Percentiles rank a stretch among this genome's conserved stretches.
phyloP scores from a whole-genome alignment of 2,888 invertebrate species.

The Callosobruchus maculatus region DNA sequence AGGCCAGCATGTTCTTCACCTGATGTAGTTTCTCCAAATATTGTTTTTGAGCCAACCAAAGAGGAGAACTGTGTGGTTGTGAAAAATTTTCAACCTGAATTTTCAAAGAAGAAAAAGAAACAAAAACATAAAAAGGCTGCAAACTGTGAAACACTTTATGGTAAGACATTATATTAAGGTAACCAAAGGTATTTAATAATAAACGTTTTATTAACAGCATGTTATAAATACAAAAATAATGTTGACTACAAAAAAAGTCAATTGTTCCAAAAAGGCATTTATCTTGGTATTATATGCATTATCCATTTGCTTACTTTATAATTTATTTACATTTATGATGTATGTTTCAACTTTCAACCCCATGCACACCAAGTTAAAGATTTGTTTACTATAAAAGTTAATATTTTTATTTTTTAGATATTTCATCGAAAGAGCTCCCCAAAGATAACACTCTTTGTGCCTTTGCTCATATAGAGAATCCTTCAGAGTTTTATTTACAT shows the following conservation, averaged over 20 bases:
- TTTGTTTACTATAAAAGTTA: neutral
- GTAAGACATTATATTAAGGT: neutral
- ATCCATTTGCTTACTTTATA: too few species aligned
- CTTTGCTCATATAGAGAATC: slow-evolving; percentile 29
- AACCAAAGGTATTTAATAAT: too few species aligned
- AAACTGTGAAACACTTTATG: neutral
- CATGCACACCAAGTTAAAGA: too few species aligned
- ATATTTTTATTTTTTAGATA: neutral
- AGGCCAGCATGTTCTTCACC: neutral
- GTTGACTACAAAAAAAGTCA: too few species aligned
- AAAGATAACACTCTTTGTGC: slow-evolving; percentile 18
- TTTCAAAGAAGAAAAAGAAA: neutral
- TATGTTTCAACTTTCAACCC: neutral
- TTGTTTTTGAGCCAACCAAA: neutral
- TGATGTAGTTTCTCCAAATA: neutral
- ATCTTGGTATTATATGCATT: too few species aligned
- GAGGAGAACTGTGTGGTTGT: neutral
- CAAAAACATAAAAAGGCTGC: neutral
- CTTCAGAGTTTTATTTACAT: slow-evolving; percentile 34
- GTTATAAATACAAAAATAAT: too few species aligned
- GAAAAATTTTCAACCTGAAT: neutral
- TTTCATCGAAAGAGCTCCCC: slow-evolving; percentile 12
- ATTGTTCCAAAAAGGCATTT: too few species aligned
- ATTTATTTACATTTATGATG: too few species aligned
- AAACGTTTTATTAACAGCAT: too few species aligned